A percentile compares a stretch with the other conserved stretches of the same genome.
These are phyloP conservation scores for Phodopus roborovskii DNA, from an alignment of 2,113 vertebrate species.

Conservation along the genomic window DNA sequence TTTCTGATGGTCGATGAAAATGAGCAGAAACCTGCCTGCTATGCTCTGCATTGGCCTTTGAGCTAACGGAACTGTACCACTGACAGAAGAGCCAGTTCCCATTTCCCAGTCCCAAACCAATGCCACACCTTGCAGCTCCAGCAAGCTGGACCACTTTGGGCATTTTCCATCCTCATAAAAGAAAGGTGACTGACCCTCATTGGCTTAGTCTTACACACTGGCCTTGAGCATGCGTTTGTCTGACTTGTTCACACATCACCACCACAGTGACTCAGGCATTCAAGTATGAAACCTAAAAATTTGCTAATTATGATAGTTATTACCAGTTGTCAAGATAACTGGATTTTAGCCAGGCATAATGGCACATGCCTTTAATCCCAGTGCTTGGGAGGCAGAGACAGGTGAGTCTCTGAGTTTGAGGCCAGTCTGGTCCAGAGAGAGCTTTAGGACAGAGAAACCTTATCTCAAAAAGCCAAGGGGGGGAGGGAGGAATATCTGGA, in stretches of 20 bases:
- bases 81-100: neutral
- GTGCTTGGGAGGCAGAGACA: neutral
- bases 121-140: neutral
- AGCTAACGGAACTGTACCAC: neutral
- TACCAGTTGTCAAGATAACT: neutral
- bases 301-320: neutral
- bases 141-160: neutral
- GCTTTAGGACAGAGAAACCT: neutral
- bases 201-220: neutral
- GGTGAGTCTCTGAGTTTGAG: neutral
- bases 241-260: neutral
- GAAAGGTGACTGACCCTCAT: rapidly evolving
- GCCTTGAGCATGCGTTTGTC: neutral
- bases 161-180: neutral
- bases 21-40: neutral
- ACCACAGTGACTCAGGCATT: neutral
- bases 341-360: neutral
- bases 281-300: neutral
- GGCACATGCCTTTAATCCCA: neutral
- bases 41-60: neutral
- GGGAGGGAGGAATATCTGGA: neutral
- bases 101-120: neutral
- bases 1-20: neutral
- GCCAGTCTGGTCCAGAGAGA: neutral
- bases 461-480: neutral